Base-by-base conservation (phyloP, 2,888 invertebrate genomes). In the Eulithis prunata region DNA sequence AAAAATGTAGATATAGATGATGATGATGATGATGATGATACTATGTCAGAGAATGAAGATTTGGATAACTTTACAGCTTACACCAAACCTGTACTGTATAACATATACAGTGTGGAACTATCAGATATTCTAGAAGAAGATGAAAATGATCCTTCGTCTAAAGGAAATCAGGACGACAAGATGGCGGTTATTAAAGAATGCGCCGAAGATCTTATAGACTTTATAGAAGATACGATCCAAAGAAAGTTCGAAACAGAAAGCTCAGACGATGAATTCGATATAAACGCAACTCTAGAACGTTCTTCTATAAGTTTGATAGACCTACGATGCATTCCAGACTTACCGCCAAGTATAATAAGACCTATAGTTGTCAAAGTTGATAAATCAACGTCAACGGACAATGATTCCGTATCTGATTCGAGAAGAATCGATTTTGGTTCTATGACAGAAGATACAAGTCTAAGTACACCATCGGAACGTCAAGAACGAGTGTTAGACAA, bases 111-210 rank as follows among this genome's bases (percentile, higher is more conserved):
- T 64, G 86, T 91, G 1, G 92, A 93, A 59, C 61, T 93, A 8
- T 93, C 93, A 1, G 93, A 93, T 71, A 93, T 93, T 11, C 68
- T 91, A 21, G 93, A 93, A 76, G 93, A 93, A 79, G 93, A 93
- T 21, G 93, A 93, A 70, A 71, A 69, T 36, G 74, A 74, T 47
- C 84, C 86, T 0, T 90, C 91, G 0, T 89, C 88, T 38, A 81
- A 81, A 72, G 88, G 87, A 7, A 80, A 82, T 51, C 84, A 80
- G 68, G 81, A 85, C 51, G 88, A 90, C 62, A 80, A 81, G 62
- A 69, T 87, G 28, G 66, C 75, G 3, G 78, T 85, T 61, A 80
- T 85, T 1, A 82, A 75, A 69, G 78, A 80, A 56, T 73, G 78
- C 0, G 91, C 91, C 0, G 89, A 91, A 78, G 88, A 90, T 46